These are phyloP conservation scores for Tokudaia tokunoshimensis DNA, from an alignment of 2,797 vertebrate species.

Conservation along the genomic window DNA sequence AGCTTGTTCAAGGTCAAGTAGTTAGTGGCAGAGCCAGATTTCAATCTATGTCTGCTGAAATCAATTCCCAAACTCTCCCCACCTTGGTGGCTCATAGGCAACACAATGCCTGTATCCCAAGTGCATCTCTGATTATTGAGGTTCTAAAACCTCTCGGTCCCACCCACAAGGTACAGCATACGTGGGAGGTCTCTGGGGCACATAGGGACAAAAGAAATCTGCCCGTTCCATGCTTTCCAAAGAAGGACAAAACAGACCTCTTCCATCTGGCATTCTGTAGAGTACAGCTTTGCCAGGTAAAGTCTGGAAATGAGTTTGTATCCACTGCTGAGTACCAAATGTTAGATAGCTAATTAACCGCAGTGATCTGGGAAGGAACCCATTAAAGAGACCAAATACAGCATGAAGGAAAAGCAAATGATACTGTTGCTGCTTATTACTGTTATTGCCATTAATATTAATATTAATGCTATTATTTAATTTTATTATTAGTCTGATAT, in stretches of 20 bases:
- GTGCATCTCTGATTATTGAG: background rate
- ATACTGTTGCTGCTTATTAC: conserved; percentile 66
- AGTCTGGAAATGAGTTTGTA: conserved; percentile 79
- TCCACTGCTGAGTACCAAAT: conserved; percentile 83
- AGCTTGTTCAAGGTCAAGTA: conserved; percentile 68
- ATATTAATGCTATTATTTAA: conserved; percentile 83
- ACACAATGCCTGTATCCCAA: background rate
- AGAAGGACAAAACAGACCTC: conserved; percentile 47
- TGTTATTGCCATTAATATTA: conserved; percentile 81
- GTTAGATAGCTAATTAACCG: conserved; percentile 81
- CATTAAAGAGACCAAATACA: conserved; percentile 76
- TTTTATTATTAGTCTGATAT: conserved; percentile 79
- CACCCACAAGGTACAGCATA: background rate
- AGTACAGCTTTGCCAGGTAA: conserved; percentile 77
- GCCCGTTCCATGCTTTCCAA: conserved; percentile 36
- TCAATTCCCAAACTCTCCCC: background rate
- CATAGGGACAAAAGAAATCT: conserved; percentile 35
- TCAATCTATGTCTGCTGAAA: conserved; percentile 17
- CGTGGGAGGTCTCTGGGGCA: background rate
- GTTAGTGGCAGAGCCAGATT: conserved; percentile 3
- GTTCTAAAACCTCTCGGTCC: background rate
- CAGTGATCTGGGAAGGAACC: conserved; percentile 76
- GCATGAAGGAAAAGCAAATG: conserved; percentile 59
- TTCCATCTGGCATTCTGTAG: conserved; percentile 77
- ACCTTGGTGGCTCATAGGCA: background rate